phyloP scores from a whole-genome alignment of 2,888 invertebrate species.

The Opisthograptis luteolata region DNA sequence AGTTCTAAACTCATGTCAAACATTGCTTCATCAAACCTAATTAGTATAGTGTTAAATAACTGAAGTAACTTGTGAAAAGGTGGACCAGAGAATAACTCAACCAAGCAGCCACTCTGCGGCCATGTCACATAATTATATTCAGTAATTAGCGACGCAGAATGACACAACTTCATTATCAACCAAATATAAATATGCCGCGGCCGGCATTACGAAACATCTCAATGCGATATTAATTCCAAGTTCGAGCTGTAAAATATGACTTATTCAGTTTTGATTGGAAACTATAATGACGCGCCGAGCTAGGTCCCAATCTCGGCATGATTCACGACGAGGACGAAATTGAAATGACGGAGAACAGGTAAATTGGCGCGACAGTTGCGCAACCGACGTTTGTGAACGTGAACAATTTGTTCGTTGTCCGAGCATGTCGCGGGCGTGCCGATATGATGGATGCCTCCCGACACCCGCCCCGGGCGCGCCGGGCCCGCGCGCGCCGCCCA shows the following conservation, averaged over 20 bases:
- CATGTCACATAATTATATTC: too few relatives aligned
- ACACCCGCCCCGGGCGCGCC: constrained; percentile 29
- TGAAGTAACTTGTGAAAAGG: too few relatives aligned
- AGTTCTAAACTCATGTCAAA: too few relatives aligned
- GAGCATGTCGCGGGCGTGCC: constrained; percentile 17
- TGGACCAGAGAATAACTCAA: too few relatives aligned
- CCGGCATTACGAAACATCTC: constrained; percentile 12
- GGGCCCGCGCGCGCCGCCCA: neutral
- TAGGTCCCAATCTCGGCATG: constrained; percentile 1
- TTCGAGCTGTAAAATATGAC: constrained; percentile 2
- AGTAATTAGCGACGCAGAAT: too few relatives aligned
- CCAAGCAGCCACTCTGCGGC: too few relatives aligned
- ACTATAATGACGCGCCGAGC: constrained; percentile 7
- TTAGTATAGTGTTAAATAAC: too few relatives aligned
- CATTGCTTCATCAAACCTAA: too few relatives aligned
- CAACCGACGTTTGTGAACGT: constrained; percentile 16
- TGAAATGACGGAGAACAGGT: constrained; percentile 28
- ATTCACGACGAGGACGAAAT: constrained; percentile 28
- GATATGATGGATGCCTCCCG: constrained; percentile 32
- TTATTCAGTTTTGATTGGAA: constrained; percentile 11
- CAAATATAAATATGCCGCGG: constrained; percentile 8
- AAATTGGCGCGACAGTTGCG: constrained; percentile 30
- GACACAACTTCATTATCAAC: constrained; percentile 23
- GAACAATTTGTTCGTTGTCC: constrained; percentile 10
- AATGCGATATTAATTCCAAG: constrained; percentile 15